Evolutionary conservation across 2,797 vertebrate species (phyloP), one percentile per base, ranked within the genome.

Genomic region (Odontamblyopus lacepedii): DNA sequence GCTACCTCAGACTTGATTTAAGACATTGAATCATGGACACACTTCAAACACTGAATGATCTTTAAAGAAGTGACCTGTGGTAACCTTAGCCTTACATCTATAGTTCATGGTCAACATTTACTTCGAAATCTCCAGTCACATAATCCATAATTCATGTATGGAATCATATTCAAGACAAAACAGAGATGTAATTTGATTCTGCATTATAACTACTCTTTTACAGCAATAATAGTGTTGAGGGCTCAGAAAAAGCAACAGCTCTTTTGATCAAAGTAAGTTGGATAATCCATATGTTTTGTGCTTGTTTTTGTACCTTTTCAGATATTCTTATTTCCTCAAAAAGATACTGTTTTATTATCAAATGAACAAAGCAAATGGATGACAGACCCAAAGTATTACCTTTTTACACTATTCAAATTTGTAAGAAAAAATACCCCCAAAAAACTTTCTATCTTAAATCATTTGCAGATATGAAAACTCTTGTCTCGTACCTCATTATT

Each of bases 1-100:
- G 87, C 70, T 78, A 78, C 86, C 80, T 85, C 74, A 85, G 82
- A 78, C 74, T 80, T 69, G 74, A 80, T 88, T 89, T 89, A 88
- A 78, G 67, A 76, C 63, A 5, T 55, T 81, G 73, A 81, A 81
- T 77, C 78, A 77, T 74, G 73, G 67, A 29, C 66, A 74, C 50
- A 44, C 57, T 63, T 70, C 71, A 77, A 77, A 86, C 65, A 70
- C 62, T 75, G 64, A 67, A 78, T 70, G 70, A 71, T 63, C 61
- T 60, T 60, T 60, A 18, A 30, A 59, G 26, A 29, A 13, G 12
- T 60, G 57, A 60, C 57, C 57, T 63, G 35, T 63, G 18, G 59
- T 32, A 78, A 78, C 68, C 32, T 41, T 27, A 63, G 35, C 29
- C 16, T 32, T 30, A 32, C 5, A 27, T 18, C 19, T 55, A 55